Evolutionary conservation across 2,113 vertebrate species (phyloP).

Genomic region (Hypocryptadius cinnamomeus): DNA sequence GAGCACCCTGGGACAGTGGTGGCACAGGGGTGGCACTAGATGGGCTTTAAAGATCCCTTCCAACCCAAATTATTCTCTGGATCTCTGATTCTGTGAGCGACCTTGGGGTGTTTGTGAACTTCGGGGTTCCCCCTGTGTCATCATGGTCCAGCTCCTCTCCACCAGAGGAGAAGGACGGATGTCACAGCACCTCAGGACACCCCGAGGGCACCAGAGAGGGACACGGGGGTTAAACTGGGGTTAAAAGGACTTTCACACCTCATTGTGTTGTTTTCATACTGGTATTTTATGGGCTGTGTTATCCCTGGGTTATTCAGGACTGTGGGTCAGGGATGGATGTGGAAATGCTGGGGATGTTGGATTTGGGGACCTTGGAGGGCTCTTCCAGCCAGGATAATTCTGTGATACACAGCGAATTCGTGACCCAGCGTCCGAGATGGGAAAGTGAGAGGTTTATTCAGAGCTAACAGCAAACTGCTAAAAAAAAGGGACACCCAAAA

Average conservation of each 20-base stretch:
- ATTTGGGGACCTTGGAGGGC: not conserved
- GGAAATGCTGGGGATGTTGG: not conserved
- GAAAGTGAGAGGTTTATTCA: not conserved
- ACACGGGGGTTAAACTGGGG: accelerated
- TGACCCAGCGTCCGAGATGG: accelerated
- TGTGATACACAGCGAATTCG: accelerated
- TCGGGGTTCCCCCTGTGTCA: not conserved
- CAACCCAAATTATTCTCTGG: not conserved
- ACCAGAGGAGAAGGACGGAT: not conserved
- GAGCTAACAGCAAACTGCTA: not conserved
- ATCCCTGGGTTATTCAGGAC: not conserved
- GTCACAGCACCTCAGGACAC: not conserved
- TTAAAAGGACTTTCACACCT: not conserved
- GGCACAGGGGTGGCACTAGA: not conserved
- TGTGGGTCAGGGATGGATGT: not conserved
- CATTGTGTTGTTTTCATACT: accelerated
- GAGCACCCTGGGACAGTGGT: not conserved
- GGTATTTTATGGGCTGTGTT: not conserved
- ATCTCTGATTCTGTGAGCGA: accelerated
- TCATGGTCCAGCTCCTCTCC: not conserved
- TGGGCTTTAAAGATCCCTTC: not conserved
- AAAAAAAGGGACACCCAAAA: not conserved
- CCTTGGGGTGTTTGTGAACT: not conserved
- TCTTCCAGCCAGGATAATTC: not conserved
- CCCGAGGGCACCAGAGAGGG: accelerated